Evolutionary conservation across 2,888 invertebrate species (phyloP), one percentile per base, ranked within the genome.

Genomic region (Mimumesa dahlbomi): DNA sequence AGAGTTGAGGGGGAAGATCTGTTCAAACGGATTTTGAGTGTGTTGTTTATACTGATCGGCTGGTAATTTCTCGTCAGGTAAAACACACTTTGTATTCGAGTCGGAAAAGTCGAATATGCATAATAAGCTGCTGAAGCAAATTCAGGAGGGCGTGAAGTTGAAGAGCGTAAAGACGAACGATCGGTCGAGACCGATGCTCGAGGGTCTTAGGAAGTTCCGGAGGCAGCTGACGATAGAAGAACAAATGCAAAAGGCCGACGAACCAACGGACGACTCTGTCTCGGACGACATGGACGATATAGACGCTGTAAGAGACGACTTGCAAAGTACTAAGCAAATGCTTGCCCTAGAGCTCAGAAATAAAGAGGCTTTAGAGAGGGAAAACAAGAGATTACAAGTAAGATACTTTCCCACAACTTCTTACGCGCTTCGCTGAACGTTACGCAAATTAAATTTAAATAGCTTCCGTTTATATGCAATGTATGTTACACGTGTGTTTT

Each of bases 261-360:
- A 93, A 3, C 78, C 89, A 2, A 87, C 87, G 6, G 88, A 87
- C 1, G 95, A 94, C 81, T 93, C 92, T 13, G 84, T 90, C 25
- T 89, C 90, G 0, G 96, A 97, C 86, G 97, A 97, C 85, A 93
- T 96, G 92, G 97, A 97, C 81, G 97, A 97, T 84, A 97, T 97
- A 79, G 97, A 97, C 84, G 95, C 95, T 86, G 94, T 96, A 14
- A 92, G 97, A 79, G 97, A 97, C 86, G 97, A 97, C 88, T 92
- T 97, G 36, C 97, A 97, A 87, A 96, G 96, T 64, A 96, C 96
- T 5, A 97, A 97, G 89, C 97, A 97, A 90, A 93, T 97, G 92
- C 90, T 97, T 69, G 96, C 96, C 11, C 91, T 96, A 64, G 97
- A 97, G 90, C 90, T 97, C 79, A 92, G 95, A 84, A 96, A 96